Evolutionary conservation across 2,888 invertebrate genomes (phyloP).

Genomic region (Rapana venosa): DNA sequence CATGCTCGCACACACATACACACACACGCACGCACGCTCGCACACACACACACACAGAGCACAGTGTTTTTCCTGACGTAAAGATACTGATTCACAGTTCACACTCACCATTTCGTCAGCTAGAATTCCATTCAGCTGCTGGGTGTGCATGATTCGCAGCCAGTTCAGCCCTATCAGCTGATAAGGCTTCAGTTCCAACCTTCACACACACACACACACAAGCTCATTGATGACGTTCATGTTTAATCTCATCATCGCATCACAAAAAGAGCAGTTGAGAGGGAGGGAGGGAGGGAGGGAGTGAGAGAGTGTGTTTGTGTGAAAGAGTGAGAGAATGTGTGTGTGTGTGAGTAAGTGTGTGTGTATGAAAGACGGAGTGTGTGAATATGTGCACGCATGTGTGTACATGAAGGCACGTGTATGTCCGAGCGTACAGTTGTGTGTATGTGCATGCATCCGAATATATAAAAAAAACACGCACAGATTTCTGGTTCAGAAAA

Average conservation of each 20-base stretch:
- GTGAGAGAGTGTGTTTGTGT: background rate
- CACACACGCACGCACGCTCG: background rate
- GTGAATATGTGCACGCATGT: no score
- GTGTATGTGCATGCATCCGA: no score
- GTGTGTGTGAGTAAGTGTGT: background rate
- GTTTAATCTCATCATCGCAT: no score
- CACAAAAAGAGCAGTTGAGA: no score
- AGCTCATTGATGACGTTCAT: no score
- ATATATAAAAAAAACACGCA: no score
- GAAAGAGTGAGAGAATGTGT: background rate
- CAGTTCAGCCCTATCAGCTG: constrained; percentile 87
- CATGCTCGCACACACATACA: background rate
- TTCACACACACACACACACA: constrained; percentile 71
- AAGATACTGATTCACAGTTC: background rate
- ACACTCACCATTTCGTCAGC: constrained; percentile 92
- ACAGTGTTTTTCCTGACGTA: no score
- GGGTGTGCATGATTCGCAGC: constrained; percentile 92
- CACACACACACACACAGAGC: background rate
- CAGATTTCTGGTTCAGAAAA: no score
- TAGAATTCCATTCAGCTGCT: constrained; percentile 94
- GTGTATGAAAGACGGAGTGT: background rate
- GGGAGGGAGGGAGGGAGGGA: no score
- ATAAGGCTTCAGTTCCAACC: constrained; percentile 89
- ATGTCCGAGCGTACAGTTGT: no score
- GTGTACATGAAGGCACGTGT: no score